phyloP scores from a whole-genome alignment of 2,113 vertebrate species.

The Chlorodrepanis virens region DNA sequence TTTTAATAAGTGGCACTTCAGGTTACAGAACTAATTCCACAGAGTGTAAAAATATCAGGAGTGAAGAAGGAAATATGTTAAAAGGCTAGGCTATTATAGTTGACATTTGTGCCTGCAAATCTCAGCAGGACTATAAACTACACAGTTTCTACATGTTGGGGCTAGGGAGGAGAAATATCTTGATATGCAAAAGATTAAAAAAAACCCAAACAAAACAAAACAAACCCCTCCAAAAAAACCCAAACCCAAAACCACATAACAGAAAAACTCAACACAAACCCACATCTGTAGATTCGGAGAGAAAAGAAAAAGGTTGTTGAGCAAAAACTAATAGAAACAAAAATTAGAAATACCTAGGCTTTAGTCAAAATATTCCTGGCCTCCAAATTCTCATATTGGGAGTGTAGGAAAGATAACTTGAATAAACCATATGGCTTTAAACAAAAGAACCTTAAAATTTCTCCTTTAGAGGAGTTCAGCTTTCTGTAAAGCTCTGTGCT shows the following conservation, averaged over 20 bases:
- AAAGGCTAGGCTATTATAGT: constrained; percentile 29
- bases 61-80: constrained; percentile 38
- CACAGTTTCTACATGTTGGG: neutral
- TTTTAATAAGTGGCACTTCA: constrained; percentile 59
- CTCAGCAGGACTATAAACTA: neutral
- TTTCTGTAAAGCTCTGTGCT: neutral
- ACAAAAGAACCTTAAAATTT: neutral
- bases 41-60: constrained; percentile 43
- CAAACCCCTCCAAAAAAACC: neutral
- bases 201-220: neutral
- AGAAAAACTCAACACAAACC: neutral
- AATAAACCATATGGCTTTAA: neutral
- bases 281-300: neutral
- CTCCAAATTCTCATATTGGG: neutral
- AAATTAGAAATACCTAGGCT: neutral
- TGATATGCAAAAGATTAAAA: neutral
- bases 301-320: neutral
- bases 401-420: neutral
- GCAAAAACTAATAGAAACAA: neutral
- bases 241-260: neutral
- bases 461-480: neutral
- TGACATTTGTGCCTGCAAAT: constrained; percentile 42
- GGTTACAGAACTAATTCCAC: constrained; percentile 53
- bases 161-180: neutral
- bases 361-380: neutral